phyloP scores from a whole-genome alignment of 2,888 invertebrate genomes.

The Agrotis segetum region DNA sequence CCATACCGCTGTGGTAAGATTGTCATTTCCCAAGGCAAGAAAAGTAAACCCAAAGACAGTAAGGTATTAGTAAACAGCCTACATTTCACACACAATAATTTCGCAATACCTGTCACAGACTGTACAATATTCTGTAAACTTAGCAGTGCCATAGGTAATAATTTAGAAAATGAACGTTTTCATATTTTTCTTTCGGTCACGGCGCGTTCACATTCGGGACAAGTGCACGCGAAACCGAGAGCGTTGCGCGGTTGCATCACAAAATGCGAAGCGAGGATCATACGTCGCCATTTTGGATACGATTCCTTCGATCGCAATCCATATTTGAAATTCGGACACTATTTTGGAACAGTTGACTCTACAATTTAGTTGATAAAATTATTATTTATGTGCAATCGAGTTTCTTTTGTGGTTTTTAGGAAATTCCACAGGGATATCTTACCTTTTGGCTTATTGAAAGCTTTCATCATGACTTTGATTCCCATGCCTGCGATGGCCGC shows the following conservation, averaged over 20 bases:
- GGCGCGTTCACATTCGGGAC: slow-evolving; percentile 86
- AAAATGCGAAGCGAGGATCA: slow-evolving; percentile 72
- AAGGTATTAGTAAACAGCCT: slow-evolving; percentile 11
- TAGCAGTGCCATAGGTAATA: slow-evolving; percentile 72
- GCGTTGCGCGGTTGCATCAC: slow-evolving; percentile 82
- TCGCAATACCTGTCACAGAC: slow-evolving; percentile 31
- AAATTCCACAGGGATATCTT: slow-evolving; percentile 70
- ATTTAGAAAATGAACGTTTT: slow-evolving; percentile 84
- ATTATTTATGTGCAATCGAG: background rate
- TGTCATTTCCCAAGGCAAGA: background rate
- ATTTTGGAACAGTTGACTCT: slow-evolving; percentile 28
- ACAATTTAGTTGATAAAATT: slow-evolving; percentile 15
- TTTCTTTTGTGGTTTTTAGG: background rate
- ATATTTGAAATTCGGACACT: slow-evolving; percentile 60
- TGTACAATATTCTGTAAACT: slow-evolving; percentile 61
- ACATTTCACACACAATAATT: slow-evolving; percentile 16
- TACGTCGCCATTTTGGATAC: slow-evolving; percentile 79
- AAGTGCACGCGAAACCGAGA: slow-evolving; percentile 90
- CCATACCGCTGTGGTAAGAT: background rate
- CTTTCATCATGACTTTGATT: slow-evolving; percentile 96
- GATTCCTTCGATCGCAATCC: slow-evolving; percentile 62
- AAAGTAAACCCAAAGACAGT: background rate
- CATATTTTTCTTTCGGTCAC: slow-evolving; percentile 88
- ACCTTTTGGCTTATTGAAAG: slow-evolving; percentile 96
- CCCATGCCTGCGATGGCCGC: slow-evolving; percentile 94